Conservation (phyloP, 2,888 invertebrate species). For the Andrena hattorfiana region DNA sequence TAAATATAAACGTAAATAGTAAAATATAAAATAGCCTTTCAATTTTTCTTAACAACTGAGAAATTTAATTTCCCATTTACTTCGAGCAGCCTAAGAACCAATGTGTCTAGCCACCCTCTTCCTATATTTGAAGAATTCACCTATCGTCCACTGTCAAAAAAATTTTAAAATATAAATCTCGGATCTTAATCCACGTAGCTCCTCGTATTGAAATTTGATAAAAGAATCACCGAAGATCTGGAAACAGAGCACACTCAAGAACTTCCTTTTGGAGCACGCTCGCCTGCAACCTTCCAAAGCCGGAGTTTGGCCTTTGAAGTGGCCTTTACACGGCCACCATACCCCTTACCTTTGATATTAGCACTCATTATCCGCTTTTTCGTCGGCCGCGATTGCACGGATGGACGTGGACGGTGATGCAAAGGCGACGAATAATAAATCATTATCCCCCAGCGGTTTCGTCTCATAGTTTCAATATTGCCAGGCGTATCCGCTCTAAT, state of each 20-base stretch:
- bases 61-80: too few species aligned
- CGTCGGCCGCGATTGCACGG: constrained; percentile 16
- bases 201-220: too few species aligned
- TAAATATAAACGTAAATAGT: too few species aligned
- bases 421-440: constrained; percentile 33
- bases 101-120: too few species aligned
- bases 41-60: too few species aligned
- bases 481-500: neutral
- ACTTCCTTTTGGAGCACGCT: constrained; percentile 5
- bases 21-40: too few species aligned
- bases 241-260: neutral
- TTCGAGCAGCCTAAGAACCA: too few species aligned
- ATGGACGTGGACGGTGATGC: neutral
- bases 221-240: neutral
- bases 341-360: constrained; percentile 14
- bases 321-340: constrained; percentile 16
- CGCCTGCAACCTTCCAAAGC: neutral
- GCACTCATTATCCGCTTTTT: constrained; percentile 31
- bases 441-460: constrained; percentile 3
- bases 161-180: too few species aligned
- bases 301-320: constrained; percentile 15
- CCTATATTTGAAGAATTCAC: too few species aligned
- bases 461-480: constrained; percentile 5
- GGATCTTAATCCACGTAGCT: too few species aligned
- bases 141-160: too few species aligned